Percentiles rank a stretch among this genome's conserved stretches.
Conservation (phyloP, 2,797 vertebrate genomes). For the Macropus fuliginosus region DNA sequence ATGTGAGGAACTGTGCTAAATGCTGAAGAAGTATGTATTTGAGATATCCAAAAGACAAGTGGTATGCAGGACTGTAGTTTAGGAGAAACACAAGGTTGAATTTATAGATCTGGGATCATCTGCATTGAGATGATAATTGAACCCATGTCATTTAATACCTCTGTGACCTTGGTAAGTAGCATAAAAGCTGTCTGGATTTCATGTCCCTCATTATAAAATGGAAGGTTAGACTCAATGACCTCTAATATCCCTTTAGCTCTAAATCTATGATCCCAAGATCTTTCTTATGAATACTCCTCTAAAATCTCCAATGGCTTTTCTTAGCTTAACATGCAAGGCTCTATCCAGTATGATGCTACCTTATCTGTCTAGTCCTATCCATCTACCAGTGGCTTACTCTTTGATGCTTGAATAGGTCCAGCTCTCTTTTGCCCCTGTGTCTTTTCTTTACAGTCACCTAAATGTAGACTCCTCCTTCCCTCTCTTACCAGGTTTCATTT, state of each 20-base stretch:
- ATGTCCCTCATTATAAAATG: not conserved
- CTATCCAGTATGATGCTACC: not conserved
- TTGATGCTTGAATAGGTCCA: not conserved
- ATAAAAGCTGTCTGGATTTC: not conserved
- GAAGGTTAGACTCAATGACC: not conserved
- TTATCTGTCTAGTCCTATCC: not conserved
- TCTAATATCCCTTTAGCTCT: not conserved
- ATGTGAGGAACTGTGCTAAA: not conserved
- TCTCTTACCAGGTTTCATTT: not conserved
- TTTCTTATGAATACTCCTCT: not conserved
- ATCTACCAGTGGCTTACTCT: not conserved
- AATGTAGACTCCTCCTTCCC: fast-evolving
- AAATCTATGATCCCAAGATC: not conserved
- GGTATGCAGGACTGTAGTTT: not conserved
- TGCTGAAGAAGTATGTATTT: not conserved
- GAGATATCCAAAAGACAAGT: not conserved
- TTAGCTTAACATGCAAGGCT: not conserved
- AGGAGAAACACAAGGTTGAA: not conserved
- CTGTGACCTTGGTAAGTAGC: not conserved
- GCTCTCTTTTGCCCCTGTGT: too few species aligned
- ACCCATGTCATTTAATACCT: not conserved
- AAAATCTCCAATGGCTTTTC: not conserved
- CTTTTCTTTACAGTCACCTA: not conserved
- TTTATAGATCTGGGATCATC: not conserved
- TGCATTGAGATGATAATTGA: not conserved